phyloP scores from a whole-genome alignment of 2,797 vertebrate species.

The Enoplosus armatus region DNA sequence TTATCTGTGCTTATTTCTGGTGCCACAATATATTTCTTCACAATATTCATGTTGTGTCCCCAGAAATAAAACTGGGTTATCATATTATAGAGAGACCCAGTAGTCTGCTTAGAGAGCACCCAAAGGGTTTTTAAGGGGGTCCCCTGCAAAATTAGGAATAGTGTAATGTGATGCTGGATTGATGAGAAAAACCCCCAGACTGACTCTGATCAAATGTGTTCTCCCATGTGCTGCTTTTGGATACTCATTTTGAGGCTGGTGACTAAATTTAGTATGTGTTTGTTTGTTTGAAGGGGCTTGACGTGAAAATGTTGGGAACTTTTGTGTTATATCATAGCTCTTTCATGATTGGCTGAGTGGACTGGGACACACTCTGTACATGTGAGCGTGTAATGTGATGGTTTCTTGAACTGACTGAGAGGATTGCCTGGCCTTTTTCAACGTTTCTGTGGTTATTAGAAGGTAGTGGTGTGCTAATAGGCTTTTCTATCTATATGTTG shows the following conservation, averaged over 20 bases:
- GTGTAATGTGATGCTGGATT: slow-evolving; percentile 3
- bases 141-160: background rate
- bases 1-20: background rate
- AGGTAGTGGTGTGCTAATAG: background rate
- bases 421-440: slow-evolving; percentile 15
- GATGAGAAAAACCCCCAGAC: background rate
- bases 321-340: slow-evolving; percentile 70
- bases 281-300: slow-evolving; percentile 10
- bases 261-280: background rate
- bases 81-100: background rate
- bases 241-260: background rate
- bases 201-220: background rate
- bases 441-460: slow-evolving; percentile 7
- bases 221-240: background rate
- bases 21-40: background rate
- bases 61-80: background rate
- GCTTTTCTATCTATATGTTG: background rate
- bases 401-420: slow-evolving; percentile 39
- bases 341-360: slow-evolving; percentile 65
- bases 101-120: background rate
- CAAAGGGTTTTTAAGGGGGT: background rate
- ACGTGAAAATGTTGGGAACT: slow-evolving; percentile 52
- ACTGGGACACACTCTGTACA: slow-evolving; percentile 57
- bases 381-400: slow-evolving; percentile 59
- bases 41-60: background rate